A percentile compares a stretch with the other conserved stretches of the same genome.
Conservation (phyloP, 2,888 invertebrate genomes). For the Amphipyra tragopoginis region DNA sequence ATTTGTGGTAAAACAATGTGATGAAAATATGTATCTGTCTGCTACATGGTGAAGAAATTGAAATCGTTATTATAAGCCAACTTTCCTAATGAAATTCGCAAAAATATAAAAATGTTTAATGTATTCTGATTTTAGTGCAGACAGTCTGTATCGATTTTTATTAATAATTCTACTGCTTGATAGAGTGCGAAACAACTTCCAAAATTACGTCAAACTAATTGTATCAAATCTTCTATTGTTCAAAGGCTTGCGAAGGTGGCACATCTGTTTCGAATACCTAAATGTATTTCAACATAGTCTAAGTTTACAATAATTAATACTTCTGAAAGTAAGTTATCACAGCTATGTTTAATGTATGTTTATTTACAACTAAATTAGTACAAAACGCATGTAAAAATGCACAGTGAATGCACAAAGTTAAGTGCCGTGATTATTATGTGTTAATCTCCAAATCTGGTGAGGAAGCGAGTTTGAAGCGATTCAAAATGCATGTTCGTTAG, state of each 20-base stretch:
- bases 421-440: slow-evolving; percentile 68
- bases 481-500: slow-evolving; percentile 76
- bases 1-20: not conserved
- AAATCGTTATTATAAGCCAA: slow-evolving; percentile 21
- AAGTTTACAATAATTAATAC: slow-evolving; percentile 11
- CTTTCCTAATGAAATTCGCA: slow-evolving; percentile 16
- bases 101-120: slow-evolving; percentile 1
- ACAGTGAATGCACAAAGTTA: slow-evolving; percentile 68
- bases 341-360: slow-evolving; percentile 47
- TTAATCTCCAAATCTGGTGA: slow-evolving; percentile 70
- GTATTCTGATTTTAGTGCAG: too few species aligned
- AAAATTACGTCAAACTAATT: slow-evolving; percentile 7
- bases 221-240: not conserved
- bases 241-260: not conserved
- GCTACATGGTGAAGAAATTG: not conserved
- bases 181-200: slow-evolving; percentile 20
- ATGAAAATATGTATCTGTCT: not conserved
- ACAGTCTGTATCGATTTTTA: not conserved
- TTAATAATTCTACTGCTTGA: slow-evolving; percentile 20
- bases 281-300: slow-evolving; percentile 1
- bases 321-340: slow-evolving; percentile 22
- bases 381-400: slow-evolving; percentile 61
- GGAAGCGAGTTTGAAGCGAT: slow-evolving; percentile 71
- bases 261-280: slow-evolving; percentile 1
- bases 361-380: slow-evolving; percentile 62